Evolutionary conservation across 2,888 invertebrate species (phyloP), one percentile per base, ranked within the genome.

Genomic region (Idaea aversata): DNA sequence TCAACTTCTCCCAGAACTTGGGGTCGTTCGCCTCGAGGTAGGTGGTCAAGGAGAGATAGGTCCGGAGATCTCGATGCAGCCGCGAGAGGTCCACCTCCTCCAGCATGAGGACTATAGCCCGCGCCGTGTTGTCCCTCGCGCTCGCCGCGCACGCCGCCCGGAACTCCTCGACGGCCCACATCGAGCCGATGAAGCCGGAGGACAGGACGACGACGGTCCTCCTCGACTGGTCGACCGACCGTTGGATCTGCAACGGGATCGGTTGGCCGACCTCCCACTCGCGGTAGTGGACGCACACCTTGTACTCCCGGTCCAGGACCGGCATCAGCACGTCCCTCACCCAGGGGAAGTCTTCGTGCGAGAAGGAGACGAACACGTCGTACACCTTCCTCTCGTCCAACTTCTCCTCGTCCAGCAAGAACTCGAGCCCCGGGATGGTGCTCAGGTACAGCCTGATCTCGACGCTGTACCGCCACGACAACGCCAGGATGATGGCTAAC

Each of bases 321-420:
- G 95, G 93, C 15, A 96, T 91, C 36, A 97, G 81, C 64, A 94
- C 90, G 25, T 95, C 93, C 0, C 94, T 87, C 0, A 97, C 95
- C 76, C 96, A 96, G 2, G 94, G 93, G 74, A 95, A 95, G 80
- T 97, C 97, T 78, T 95, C 93, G 78, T 97, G 95, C 0, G 97
- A 95, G 82, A 95, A 97, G 70, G 97, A 97, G 63, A 98, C 92
- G 82, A 97, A 97, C 0, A 96, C 96, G 81, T 98, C 97, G 82
- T 95, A 97, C 15, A 59, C 57, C n/a, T 75, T 76, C 72, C 77
- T 78, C 3, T 72, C 58, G 4, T 74, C 67, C 1, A 75, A 75
- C 5, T 75, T 78, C 0, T 69, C 62, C 58, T 75, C 0, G 63
- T 77, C 35, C 69, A 66, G 3, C 36, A 64, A 63, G 25, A 61